These are phyloP conservation scores for Drosophila eugracilis DNA, from an alignment of 1,140 invertebrate genomes.

Conservation along the genomic window DNA sequence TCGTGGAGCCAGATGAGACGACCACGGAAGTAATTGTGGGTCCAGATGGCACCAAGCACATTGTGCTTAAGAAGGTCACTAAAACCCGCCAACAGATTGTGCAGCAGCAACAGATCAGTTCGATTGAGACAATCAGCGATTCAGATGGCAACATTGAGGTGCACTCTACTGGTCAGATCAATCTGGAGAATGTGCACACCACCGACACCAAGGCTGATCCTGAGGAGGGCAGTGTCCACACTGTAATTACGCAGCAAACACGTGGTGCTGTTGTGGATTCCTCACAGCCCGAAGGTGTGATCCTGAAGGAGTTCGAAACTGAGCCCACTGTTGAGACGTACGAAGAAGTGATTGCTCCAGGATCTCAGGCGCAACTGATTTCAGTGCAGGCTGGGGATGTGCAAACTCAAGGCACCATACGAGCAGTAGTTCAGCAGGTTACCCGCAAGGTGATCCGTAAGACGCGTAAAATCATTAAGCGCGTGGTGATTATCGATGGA, in stretches of 20 bases:
- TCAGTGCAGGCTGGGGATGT: constrained; percentile 57
- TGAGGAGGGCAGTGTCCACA: constrained; percentile 53
- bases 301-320: constrained; percentile 86
- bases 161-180: constrained; percentile 73
- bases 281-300: constrained; percentile 86
- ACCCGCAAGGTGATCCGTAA: constrained; percentile 91
- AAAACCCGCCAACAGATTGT: constrained; percentile 85
- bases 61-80: constrained; percentile 90
- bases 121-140: constrained; percentile 87
- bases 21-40: constrained; percentile 91
- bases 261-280: constrained; percentile 83
- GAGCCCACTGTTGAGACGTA: constrained; percentile 83
- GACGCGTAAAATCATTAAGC: constrained; percentile 90
- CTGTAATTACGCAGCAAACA: constrained; percentile 67
- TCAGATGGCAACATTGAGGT: constrained; percentile 87
- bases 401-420: constrained; percentile 84
- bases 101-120: constrained; percentile 85
- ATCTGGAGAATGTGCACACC: constrained; percentile 72
- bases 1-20: constrained; percentile 91
- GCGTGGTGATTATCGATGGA: constrained; percentile 91
- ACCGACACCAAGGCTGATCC: constrained; percentile 64
- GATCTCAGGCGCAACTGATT: constrained; percentile 58
- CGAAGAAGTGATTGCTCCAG: constrained; percentile 58
- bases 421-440: constrained; percentile 92
- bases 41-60: constrained; percentile 92